Percentiles rank a stretch among this genome's conserved stretches.
phyloP scores from a whole-genome alignment of 2,888 invertebrate genomes.

The Cryptops parisi region DNA sequence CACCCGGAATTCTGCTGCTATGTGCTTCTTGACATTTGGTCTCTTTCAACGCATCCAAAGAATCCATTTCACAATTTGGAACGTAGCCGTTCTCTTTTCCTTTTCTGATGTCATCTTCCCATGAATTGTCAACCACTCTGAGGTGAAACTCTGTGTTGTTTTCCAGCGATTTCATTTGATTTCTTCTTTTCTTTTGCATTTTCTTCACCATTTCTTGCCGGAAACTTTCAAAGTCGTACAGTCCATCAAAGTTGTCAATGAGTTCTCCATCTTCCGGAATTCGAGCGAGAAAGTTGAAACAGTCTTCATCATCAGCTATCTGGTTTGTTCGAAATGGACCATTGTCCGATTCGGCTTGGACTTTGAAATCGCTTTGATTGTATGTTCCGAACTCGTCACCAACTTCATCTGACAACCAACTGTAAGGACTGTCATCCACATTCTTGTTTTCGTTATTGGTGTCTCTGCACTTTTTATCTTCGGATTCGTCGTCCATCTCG shows the following conservation, averaged over 20 bases:
- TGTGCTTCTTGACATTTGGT: neutral
- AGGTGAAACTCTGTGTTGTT: neutral
- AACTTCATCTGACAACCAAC: neutral
- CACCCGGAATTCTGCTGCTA: neutral
- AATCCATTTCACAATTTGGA: too few species aligned
- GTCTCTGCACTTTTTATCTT: neutral
- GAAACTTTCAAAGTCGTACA: conserved; percentile 13
- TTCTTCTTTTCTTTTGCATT: conserved; percentile 12
- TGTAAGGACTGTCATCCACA: neutral
- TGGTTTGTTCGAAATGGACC: neutral
- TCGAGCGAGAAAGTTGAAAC: conserved; percentile 10
- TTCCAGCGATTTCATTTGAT: neutral
- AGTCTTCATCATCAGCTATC: conserved; percentile 3
- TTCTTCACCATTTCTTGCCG: conserved; percentile 14
- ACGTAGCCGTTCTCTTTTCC: neutral
- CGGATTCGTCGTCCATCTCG: neutral
- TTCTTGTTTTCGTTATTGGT: neutral
- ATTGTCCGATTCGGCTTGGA: neutral
- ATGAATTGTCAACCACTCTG: neutral
- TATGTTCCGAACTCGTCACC: neutral
- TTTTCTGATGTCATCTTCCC: neutral
- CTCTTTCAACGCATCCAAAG: neutral
- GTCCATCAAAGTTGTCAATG: conserved; percentile 7
- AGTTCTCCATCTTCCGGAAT: conserved; percentile 10
- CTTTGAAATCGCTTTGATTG: neutral